A percentile compares a stretch with the other conserved stretches of the same genome.
Conservation (phyloP, 2,888 invertebrate genomes). For the Liodrosophila aerea region DNA sequence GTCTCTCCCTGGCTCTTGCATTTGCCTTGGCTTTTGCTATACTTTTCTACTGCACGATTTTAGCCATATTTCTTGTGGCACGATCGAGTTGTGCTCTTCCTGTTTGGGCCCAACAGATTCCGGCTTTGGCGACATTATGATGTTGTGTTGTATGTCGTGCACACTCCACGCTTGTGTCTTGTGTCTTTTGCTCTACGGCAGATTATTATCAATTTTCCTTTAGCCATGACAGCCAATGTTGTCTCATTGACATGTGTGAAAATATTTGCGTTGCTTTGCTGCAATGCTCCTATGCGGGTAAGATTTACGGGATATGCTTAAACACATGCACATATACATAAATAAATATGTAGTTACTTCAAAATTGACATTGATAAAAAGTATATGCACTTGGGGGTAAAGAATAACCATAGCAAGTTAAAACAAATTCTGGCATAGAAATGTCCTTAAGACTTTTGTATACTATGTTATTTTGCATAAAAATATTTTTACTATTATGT, state of each 20-base stretch:
- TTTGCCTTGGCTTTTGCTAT: conserved; percentile 38
- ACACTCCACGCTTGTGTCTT: too few relatives aligned
- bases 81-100: conserved; percentile 47
- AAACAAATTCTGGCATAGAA: too few relatives aligned
- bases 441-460: too few relatives aligned
- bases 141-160: conserved; percentile 23
- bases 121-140: conserved; percentile 37
- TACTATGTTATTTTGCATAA: too few relatives aligned
- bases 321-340: neutral
- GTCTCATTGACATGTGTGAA: conserved; percentile 66
- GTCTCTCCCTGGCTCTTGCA: neutral
- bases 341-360: neutral
- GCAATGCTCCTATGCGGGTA: conserved; percentile 46
- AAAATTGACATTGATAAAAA: too few relatives aligned
- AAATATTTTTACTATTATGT: too few relatives aligned
- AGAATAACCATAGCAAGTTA: too few relatives aligned
- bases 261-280: conserved; percentile 61
- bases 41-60: conserved; percentile 73
- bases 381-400: too few relatives aligned
- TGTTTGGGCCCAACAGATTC: neutral
- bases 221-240: conserved; percentile 73
- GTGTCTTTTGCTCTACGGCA: conserved; percentile 47
- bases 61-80: conserved; percentile 71
- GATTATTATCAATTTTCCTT: conserved; percentile 69
- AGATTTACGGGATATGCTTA: conserved; percentile 17